These are phyloP conservation scores for Sarcophaga peregrina DNA, from an alignment of 1,140 invertebrate species.

Conservation along the genomic window DNA sequence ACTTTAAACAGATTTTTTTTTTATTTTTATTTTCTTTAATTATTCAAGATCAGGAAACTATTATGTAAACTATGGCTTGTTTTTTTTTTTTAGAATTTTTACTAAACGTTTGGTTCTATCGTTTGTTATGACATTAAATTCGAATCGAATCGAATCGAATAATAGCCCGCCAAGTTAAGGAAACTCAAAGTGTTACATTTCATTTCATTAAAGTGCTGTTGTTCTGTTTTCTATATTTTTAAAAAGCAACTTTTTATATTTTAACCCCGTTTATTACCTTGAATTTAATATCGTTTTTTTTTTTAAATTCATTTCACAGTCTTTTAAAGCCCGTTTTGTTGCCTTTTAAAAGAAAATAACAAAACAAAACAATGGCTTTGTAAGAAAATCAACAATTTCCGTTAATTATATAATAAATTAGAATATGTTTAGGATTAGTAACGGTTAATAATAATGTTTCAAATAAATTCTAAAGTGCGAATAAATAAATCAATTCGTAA, in stretches of 20 bases:
- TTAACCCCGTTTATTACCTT: slow-evolving; percentile 16
- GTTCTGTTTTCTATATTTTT: neutral
- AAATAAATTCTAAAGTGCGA: neutral
- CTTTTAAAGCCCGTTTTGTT: too few species aligned
- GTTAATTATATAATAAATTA: slow-evolving; percentile 20
- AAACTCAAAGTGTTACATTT: neutral
- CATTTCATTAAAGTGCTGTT: neutral
- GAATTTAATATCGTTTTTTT: slow-evolving; percentile 22
- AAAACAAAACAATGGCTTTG: neutral
- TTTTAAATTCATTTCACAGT: too few species aligned
- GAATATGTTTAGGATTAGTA: neutral
- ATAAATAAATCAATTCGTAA: neutral
- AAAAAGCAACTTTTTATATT: neutral
- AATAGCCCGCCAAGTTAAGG: neutral
- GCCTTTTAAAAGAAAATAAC: too few species aligned
- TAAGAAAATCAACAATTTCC: slow-evolving; percentile 5
- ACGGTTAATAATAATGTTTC: neutral
- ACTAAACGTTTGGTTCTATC: too few species aligned
- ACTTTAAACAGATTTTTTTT: too few species aligned
- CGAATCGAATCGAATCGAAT: too few species aligned
- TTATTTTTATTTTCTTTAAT: neutral
- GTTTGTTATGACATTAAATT: too few species aligned
- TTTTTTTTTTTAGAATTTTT: neutral
- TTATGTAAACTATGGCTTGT: slow-evolving; percentile 34
- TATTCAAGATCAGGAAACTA: slow-evolving; percentile 36